A percentile compares a stretch with the other conserved stretches of the same genome.
Conservation (phyloP, 2,113 vertebrate genomes). For the Glareola pratincola region DNA sequence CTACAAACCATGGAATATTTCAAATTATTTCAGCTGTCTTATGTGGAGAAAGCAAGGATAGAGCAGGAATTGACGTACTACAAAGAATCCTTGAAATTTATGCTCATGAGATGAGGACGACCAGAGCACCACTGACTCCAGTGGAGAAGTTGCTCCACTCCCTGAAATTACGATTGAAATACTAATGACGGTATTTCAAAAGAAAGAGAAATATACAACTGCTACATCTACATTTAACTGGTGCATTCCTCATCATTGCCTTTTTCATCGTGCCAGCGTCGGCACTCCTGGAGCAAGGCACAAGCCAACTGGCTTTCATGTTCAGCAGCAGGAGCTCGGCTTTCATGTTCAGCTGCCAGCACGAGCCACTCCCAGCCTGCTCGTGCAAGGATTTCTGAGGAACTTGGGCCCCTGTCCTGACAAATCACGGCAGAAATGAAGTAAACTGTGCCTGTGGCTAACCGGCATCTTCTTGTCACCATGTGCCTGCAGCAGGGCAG, state of each 20-base stretch:
- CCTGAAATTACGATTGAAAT: not conserved
- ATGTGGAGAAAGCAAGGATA: not conserved
- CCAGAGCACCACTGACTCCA: not conserved
- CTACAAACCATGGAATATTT: not conserved
- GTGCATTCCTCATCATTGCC: not conserved
- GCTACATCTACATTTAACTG: not conserved
- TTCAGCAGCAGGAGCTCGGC: not conserved
- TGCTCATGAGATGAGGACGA: not conserved
- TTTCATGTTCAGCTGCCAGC: not conserved
- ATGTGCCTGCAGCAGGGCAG: not conserved
- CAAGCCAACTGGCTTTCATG: not conserved
- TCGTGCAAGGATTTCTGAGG: not conserved
- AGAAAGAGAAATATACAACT: not conserved
- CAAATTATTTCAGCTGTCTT: not conserved
- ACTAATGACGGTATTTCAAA: not conserved
- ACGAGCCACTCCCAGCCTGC: not conserved
- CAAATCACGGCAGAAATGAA: not conserved
- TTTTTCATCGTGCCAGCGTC: not conserved
- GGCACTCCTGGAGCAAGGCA: not conserved
- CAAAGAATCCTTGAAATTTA: not conserved
- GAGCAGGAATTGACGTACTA: not conserved
- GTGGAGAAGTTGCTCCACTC: not conserved
- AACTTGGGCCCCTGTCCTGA: not conserved
- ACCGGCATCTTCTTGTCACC: not conserved
- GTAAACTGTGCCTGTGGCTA: not conserved